Conservation (phyloP, 2,888 invertebrate genomes). For the Drosophila leonis region DNA sequence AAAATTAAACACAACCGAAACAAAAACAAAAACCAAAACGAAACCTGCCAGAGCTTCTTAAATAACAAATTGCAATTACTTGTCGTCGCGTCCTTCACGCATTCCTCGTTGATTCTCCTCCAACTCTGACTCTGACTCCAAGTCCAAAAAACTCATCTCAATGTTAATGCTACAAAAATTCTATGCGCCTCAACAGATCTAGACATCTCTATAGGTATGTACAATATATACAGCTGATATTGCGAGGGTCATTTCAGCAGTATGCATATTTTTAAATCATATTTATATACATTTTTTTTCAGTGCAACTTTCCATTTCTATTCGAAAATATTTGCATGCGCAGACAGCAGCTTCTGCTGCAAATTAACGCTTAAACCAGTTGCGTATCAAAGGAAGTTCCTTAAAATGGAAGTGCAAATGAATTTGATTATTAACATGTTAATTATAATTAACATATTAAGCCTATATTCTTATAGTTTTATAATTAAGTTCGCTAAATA, state of each 20-base stretch:
- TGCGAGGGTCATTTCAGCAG: conserved; percentile 42
- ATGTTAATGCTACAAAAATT: conserved; percentile 68
- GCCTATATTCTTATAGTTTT: background rate
- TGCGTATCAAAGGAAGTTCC: background rate
- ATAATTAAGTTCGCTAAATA: background rate
- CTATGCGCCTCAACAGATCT: conserved; percentile 52
- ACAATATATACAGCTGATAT: background rate
- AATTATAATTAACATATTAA: conserved; percentile 2
- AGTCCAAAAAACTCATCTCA: conserved; percentile 33
- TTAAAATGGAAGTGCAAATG: background rate
- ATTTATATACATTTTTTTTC: background rate
- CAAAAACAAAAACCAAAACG: background rate
- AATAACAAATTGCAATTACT: conserved; percentile 58
- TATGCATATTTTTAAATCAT: background rate
- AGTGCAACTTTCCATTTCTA: conserved; percentile 10
- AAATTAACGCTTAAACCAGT: conserved; percentile 8
- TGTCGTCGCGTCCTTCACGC: conserved; percentile 71
- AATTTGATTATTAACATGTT: background rate
- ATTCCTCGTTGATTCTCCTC: conserved; percentile 60
- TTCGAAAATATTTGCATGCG: background rate
- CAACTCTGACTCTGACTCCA: conserved; percentile 30
- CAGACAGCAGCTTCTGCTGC: background rate
- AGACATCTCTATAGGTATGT: background rate
- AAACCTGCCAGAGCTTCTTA: conserved; percentile 56
- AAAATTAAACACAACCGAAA: conserved; percentile 1